Base-by-base conservation (phyloP, 1,140 invertebrate species). In the Heliconius melpomene region DNA sequence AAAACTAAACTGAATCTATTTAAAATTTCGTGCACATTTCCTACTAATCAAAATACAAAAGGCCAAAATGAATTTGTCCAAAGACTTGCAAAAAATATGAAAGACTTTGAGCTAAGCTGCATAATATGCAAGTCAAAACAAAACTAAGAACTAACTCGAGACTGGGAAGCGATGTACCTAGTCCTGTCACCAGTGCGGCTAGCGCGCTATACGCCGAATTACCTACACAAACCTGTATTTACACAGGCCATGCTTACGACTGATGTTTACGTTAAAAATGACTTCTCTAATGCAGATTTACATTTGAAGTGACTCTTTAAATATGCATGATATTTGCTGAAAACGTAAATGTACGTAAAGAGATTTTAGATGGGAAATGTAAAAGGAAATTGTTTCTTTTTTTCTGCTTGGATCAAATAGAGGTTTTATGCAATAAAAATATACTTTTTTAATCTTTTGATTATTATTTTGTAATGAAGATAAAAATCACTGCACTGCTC, bases 201-300 rank as follows among this genome's bases (percentile, higher is more conserved):
- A 72, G 40, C 29, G 38, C 60, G 75, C 76, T 54, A 20, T 72
- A 81, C 75, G 79, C 72, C 50, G 72, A 20, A 46, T 81, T 81
- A 81, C 66, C 36, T 73, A 20, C 72, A 81, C 76, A 78, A 81
- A 81, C 73, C 52, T 16, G 70, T 81, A 36, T 81, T 78, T 78
- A 66, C 54, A 77, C 26, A 77, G 29, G 26, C 36, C 54, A 32
- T n/a, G 74, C 32, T 36, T 36, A 36, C 32, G 52, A 76, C n/a
- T 23, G 20, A 23, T 57, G 38, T 80, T 77, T 77, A 76, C 57
- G 23, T 54, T 73, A 74, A 70, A 46, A 60, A 74, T 2, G 7
- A 50, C 50, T 60, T 18, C 73, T 54, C 52, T 54, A 29, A 57
- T 23, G 54, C n/a, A 23, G 54, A 23, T 23, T 57, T 57, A 23